Percentiles rank a stretch among this genome's conserved stretches.
Conservation (phyloP, 2,888 invertebrate genomes). For the Acronicta aceris region DNA sequence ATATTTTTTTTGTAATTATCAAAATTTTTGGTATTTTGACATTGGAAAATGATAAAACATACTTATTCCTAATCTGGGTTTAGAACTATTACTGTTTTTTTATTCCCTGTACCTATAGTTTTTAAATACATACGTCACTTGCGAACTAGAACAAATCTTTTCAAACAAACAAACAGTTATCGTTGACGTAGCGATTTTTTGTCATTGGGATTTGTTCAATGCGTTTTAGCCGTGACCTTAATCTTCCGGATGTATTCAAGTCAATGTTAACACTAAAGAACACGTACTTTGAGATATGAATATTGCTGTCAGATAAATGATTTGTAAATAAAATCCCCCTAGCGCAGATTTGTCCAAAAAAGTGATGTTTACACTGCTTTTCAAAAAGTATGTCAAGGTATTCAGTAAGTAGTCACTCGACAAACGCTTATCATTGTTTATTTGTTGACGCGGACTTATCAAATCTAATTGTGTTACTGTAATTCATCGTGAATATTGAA, state of each 20-base stretch:
- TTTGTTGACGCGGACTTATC: slow-evolving; percentile 27
- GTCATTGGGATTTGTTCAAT: slow-evolving; percentile 6
- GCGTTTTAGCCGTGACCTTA: slow-evolving; percentile 19
- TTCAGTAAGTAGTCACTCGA: slow-evolving; percentile 39
- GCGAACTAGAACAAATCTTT: not conserved
- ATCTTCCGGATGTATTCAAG: slow-evolving; percentile 7
- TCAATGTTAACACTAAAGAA: slow-evolving; percentile 22
- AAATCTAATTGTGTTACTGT: slow-evolving; percentile 35
- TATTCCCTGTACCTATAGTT: too few relatives aligned
- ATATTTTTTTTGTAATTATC: too few relatives aligned
- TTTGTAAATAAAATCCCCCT: slow-evolving; percentile 39
- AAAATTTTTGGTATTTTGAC: too few relatives aligned
- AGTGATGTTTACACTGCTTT: slow-evolving; percentile 11
- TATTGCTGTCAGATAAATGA: slow-evolving; percentile 19
- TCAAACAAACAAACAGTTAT: not conserved
- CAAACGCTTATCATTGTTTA: slow-evolving; percentile 35
- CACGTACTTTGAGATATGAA: slow-evolving; percentile 14
- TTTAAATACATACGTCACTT: too few relatives aligned
- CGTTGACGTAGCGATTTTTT: slow-evolving; percentile 1
- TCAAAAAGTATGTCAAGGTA: slow-evolving; percentile 44
- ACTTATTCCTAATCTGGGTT: too few relatives aligned
- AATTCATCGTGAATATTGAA: slow-evolving; percentile 54
- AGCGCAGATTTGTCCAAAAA: slow-evolving; percentile 13
- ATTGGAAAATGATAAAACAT: too few relatives aligned
- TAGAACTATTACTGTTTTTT: too few relatives aligned